phyloP scores from a whole-genome alignment of 2,113 vertebrate species.

The Acrocephalus kingi region DNA sequence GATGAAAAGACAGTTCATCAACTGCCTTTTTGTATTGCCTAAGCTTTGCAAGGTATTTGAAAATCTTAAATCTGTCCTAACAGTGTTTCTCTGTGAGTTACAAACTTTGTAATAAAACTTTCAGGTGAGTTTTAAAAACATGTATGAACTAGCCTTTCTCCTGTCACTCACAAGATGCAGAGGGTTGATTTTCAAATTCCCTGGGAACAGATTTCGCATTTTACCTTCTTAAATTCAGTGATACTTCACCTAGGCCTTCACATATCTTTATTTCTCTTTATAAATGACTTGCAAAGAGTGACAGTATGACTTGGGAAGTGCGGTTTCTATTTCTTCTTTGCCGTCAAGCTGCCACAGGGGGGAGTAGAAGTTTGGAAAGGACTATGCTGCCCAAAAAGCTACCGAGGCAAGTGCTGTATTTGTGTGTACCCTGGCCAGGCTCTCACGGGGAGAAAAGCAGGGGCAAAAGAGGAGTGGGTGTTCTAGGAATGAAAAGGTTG shows the following conservation, averaged over 20 bases:
- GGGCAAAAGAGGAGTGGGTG: background rate
- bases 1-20: constrained; percentile 19
- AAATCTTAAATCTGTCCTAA: background rate
- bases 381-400: background rate
- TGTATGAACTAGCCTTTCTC: background rate
- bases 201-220: background rate
- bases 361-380: constrained; percentile 66
- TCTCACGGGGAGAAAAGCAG: background rate
- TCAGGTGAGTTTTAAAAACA: background rate
- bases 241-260: background rate
- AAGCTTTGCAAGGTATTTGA: background rate
- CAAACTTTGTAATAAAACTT: background rate
- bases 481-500: background rate
- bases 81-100: background rate
- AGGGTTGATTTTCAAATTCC: background rate
- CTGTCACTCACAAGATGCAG: background rate
- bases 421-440: background rate
- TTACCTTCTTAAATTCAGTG: background rate
- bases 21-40: background rate
- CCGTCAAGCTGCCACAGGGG: constrained; percentile 59
- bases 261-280: background rate
- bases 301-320: background rate
- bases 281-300: background rate
- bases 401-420: background rate
- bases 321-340: background rate